Conservation (phyloP, 2,797 vertebrate species). For the Choloepus didactylus region DNA sequence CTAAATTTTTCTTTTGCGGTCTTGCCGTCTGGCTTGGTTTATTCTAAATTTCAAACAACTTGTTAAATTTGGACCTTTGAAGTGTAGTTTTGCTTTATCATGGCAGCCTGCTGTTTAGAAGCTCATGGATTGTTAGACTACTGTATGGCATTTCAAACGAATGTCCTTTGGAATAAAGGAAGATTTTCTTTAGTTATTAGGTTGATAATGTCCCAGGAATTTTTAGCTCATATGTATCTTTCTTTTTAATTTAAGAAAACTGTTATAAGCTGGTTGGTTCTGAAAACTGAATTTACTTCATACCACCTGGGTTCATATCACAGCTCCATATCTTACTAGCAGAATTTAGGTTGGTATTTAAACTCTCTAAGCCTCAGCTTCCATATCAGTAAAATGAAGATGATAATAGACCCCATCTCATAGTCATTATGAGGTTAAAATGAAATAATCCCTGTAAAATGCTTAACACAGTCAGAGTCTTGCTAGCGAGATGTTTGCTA, state of each 20-base stretch:
- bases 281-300: constrained; percentile 45
- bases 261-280: background rate
- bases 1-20: constrained; percentile 47
- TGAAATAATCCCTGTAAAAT: constrained; percentile 24
- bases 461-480: background rate
- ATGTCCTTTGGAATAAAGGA: constrained; percentile 22
- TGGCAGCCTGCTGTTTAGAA: constrained; percentile 30
- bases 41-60: constrained; percentile 28
- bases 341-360: background rate
- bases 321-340: background rate
- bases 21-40: background rate
- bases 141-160: background rate
- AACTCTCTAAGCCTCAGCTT: constrained; percentile 40
- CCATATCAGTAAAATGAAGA: constrained; percentile 17
- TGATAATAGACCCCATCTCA: background rate
- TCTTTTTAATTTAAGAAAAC: background rate
- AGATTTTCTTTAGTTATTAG: constrained; percentile 56
- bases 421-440: constrained; percentile 28
- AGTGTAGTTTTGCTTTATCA: constrained; percentile 11
- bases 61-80: constrained; percentile 2
- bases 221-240: background rate
- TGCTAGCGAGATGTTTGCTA: background rate
- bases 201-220: background rate
- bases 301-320: background rate
- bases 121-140: background rate